Conservation (phyloP, 2,113 vertebrate species). For the Xenotilapia leptura region DNA sequence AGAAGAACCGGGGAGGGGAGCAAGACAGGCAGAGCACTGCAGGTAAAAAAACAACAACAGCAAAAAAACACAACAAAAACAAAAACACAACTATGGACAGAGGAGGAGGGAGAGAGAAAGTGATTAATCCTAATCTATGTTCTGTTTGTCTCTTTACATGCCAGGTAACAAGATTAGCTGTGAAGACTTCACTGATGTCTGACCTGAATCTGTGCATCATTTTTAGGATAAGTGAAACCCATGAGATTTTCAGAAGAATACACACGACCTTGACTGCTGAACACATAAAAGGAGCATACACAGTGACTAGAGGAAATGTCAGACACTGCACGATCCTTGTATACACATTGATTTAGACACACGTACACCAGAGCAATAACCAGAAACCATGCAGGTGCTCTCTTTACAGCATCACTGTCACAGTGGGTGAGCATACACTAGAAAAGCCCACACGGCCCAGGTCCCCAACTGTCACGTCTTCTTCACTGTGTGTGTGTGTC, state of each 20-base stretch:
- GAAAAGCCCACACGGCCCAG: constrained; percentile 24
- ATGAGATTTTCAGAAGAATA: neutral
- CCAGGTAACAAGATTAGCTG: neutral
- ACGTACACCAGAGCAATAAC: neutral
- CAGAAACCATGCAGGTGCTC: constrained; percentile 25
- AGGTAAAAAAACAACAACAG: neutral
- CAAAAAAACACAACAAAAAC: neutral
- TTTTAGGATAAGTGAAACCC: neutral
- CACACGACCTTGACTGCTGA: neutral
- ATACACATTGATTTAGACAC: neutral
- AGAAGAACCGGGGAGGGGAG: neutral
- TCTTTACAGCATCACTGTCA: constrained; percentile 23
- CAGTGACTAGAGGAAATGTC: neutral
- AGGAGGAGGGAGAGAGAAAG: neutral
- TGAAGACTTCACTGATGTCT: neutral
- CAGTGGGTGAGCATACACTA: constrained; percentile 13
- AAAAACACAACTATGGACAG: neutral
- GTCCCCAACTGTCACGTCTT: constrained; percentile 8
- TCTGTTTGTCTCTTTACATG: neutral
- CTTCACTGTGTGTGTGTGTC: neutral
- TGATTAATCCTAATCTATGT: constrained; percentile 2
- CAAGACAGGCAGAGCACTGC: neutral
- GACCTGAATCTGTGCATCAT: neutral
- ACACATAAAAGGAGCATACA: neutral
- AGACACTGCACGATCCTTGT: neutral